phyloP scores from a whole-genome alignment of 2,888 invertebrate genomes.

The Hyppa rectilinea region DNA sequence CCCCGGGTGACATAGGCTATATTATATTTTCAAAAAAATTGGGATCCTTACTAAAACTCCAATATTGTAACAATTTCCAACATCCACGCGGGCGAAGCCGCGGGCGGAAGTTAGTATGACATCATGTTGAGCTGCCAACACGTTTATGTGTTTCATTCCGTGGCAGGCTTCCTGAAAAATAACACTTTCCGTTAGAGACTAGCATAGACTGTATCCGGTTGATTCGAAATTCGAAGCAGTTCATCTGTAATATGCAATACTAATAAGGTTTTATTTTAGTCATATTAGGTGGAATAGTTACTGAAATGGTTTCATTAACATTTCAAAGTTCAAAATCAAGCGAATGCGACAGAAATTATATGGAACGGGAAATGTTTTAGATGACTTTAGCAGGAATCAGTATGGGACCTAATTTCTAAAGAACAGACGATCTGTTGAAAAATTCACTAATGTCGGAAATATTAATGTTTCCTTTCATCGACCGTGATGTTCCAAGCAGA shows the following conservation, averaged over 20 bases:
- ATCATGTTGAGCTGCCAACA: not conserved
- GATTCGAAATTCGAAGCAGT: not conserved
- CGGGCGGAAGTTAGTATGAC: too few species aligned
- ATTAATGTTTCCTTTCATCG: too few species aligned
- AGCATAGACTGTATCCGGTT: not conserved
- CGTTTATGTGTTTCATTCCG: constrained; percentile 3
- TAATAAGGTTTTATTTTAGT: not conserved
- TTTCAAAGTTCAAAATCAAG: too few species aligned
- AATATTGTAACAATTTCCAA: too few species aligned
- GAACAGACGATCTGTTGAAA: too few species aligned
- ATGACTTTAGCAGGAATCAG: not conserved
- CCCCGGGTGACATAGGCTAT: too few species aligned
- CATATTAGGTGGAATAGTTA: not conserved
- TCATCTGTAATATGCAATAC: constrained; percentile 29
- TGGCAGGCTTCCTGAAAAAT: constrained; percentile 13
- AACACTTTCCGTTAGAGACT: constrained; percentile 1
- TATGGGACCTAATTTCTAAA: not conserved
- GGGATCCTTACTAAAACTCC: too few species aligned
- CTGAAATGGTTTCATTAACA: too few species aligned
- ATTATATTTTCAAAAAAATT: too few species aligned
- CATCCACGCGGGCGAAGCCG: too few species aligned
- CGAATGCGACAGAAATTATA: too few species aligned
- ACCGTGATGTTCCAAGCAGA: not conserved
- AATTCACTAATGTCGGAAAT: too few species aligned
- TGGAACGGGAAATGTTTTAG: not conserved